Evolutionary conservation across 2,797 vertebrate species (phyloP).

Genomic region (Sebastes itinus): DNA sequence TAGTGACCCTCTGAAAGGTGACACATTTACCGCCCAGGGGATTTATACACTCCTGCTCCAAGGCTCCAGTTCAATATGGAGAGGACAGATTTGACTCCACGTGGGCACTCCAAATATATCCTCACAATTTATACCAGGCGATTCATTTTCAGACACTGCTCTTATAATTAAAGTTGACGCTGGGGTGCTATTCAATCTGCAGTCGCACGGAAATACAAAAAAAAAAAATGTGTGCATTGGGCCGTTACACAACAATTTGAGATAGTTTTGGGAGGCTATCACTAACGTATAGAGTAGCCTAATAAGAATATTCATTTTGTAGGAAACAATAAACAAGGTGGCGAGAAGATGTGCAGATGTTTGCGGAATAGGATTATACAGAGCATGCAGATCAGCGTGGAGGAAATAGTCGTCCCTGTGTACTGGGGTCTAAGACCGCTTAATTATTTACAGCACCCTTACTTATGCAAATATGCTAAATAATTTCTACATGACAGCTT

Average conservation of each 20-base stretch:
- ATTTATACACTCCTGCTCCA: constrained; percentile 84
- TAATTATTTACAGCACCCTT: constrained; percentile 85
- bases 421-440: constrained; percentile 57
- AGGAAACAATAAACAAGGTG: constrained; percentile 45
- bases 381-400: constrained; percentile 30
- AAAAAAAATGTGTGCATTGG: constrained; percentile 1
- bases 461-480: constrained; percentile 87
- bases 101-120: constrained; percentile 72
- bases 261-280: constrained; percentile 17
- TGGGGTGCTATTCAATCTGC: constrained; percentile 45
- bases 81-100: constrained; percentile 78
- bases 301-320: constrained; percentile 37
- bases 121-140: constrained; percentile 67
- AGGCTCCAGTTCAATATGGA: constrained; percentile 81
- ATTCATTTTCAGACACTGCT: constrained; percentile 65
- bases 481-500: constrained; percentile 85
- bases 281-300: not conserved
- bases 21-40: constrained; percentile 85
- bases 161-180: constrained; percentile 70
- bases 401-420: constrained; percentile 40
- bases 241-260: constrained; percentile 12
- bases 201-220: constrained; percentile 9
- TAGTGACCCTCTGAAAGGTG: constrained; percentile 88
- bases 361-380: constrained; percentile 42
- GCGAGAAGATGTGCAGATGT: constrained; percentile 14